Conservation (phyloP, 2,797 vertebrate species). For the Taeniopygia guttata region DNA sequence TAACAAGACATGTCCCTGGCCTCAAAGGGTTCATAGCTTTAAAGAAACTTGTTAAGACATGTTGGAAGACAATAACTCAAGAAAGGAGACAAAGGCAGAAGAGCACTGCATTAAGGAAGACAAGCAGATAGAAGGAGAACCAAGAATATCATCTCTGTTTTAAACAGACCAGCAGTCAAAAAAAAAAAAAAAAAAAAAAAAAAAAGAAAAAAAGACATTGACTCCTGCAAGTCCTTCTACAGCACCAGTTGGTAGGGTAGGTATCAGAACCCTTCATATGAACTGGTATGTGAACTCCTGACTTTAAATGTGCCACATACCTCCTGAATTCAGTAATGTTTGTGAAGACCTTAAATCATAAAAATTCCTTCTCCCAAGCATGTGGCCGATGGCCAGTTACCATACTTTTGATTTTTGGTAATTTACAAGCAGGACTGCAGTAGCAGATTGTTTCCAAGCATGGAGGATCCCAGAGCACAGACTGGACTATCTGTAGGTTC, state of each 20-base stretch:
- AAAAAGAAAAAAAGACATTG: too few species aligned
- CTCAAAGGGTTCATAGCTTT: not conserved
- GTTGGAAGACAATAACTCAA: not conserved
- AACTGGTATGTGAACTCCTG: not conserved
- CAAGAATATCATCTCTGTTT: not conserved
- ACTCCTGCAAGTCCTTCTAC: not conserved
- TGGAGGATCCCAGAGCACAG: not conserved
- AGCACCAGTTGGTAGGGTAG: not conserved
- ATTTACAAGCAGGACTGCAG: not conserved
- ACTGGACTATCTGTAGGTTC: not conserved
- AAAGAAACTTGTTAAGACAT: conserved; percentile 28
- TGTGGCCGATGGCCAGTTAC: not conserved
- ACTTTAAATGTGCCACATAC: not conserved
- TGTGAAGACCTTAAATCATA: not conserved
- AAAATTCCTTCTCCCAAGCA: not conserved
- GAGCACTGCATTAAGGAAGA: not conserved
- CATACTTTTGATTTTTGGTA: not conserved
- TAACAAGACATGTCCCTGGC: not conserved
- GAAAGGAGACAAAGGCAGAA: not conserved
- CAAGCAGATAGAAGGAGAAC: not conserved
- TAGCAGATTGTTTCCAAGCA: not conserved
- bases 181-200: too few species aligned
- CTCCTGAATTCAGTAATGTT: not conserved
- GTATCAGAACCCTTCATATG: not conserved
- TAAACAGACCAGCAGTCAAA: not conserved